Evolutionary conservation across 2,113 vertebrate species (phyloP), one percentile per base, ranked within the genome.

Genomic region (Calidris pygmaea): DNA sequence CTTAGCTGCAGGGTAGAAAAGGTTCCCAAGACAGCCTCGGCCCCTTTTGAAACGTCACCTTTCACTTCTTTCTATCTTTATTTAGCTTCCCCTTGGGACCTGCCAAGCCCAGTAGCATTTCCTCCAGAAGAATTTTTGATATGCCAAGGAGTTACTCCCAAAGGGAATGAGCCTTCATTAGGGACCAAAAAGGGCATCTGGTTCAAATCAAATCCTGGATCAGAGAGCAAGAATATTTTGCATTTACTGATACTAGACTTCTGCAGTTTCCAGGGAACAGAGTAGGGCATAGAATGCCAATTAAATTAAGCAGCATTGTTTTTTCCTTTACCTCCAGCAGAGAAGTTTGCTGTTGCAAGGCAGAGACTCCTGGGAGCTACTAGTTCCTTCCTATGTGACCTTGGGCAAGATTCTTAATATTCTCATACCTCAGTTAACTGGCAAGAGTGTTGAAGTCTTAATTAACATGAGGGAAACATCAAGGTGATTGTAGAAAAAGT

Each of bases 161-260:
- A 66, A 41, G 63, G 92, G 62, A 94, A 82, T 48, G 48, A 95
- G 32, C 35, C 29, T 70, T 92, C 77, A 53, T 70, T 62, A 76
- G 53, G 71, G 81, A 95, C 84, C 23, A 70, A 47, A 92, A 91
- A 80, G 84, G 89, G 56, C 73, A 92, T 76, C 87, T 95, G 95
- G 80, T 96, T 95, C 88, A 96, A 95, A 96, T 94, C 74, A 96
- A 87, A 85, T 66, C 50, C 50, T 95, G 74, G 66, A 91, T 87
- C 45, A 55, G 70, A 92, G 10, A 89, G 32, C 23, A 79, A 71
- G 45, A 92, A 48, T 89, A 89, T 75, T 92, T 94, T 92, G 29
- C 56, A 23, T 93, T 91, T 93, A 66, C 86, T 82, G 62, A 67
- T 91, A 85, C 19, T 65, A 84, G 82, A 89, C 13, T 72, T 86